Evolutionary conservation across 2,113 vertebrate genomes (phyloP).

Genomic region (Atherinomorus stipes): DNA sequence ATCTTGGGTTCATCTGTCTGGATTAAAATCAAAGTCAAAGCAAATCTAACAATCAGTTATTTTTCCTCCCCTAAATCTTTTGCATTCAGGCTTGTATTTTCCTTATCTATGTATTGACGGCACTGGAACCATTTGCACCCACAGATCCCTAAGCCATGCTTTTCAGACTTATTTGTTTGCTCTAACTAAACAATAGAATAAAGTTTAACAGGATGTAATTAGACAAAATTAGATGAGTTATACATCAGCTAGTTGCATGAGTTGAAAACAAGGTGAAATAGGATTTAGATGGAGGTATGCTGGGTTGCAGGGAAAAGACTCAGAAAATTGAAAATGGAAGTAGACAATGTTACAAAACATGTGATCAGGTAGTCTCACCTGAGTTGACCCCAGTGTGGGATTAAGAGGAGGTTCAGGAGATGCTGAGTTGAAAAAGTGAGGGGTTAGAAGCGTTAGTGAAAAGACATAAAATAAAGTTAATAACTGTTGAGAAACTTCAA

Average conservation of each 20-base stretch:
- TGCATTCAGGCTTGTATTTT: neutral
- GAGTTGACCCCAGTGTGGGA: constrained; percentile 85
- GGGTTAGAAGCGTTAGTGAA: constrained; percentile 63
- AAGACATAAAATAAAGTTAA: constrained; percentile 52
- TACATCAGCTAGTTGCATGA: no score
- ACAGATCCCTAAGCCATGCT: neutral
- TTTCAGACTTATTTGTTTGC: neutral
- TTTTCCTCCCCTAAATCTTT: neutral
- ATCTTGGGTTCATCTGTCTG: neutral
- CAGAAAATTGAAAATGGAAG: neutral
- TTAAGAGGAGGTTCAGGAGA: constrained; percentile 86
- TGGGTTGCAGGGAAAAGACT: constrained; percentile 1
- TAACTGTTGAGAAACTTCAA: constrained; percentile 1
- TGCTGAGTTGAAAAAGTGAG: constrained; percentile 69
- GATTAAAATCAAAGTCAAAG: neutral
- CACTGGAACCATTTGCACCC: neutral
- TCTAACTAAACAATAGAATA: neutral
- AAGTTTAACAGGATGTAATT: no score
- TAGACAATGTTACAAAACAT: neutral
- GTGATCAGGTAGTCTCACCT: constrained; percentile 81
- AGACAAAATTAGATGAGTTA: no score
- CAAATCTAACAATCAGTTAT: neutral
- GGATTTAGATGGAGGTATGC: neutral
- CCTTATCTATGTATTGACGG: neutral
- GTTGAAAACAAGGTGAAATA: neutral